These are phyloP conservation scores for Tachina lurida DNA, from an alignment of 2,888 invertebrate species.

Conservation along the genomic window DNA sequence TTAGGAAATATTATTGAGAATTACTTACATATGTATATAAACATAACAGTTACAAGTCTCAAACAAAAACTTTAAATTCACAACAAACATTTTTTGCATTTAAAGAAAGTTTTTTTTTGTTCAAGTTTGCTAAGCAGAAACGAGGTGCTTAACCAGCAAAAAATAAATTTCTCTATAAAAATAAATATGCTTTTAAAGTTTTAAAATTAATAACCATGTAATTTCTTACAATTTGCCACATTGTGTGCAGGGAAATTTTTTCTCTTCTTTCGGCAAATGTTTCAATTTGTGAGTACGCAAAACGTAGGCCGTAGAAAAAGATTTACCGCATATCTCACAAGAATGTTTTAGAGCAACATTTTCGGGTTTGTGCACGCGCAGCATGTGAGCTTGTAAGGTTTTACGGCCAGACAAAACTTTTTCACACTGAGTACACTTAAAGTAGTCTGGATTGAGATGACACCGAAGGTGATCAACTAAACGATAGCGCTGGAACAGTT, in stretches of 20 bases:
- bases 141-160: too few relatives aligned
- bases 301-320: conserved; percentile 77
- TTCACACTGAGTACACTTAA: conserved; percentile 76
- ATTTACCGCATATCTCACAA: conserved; percentile 79
- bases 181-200: conserved; percentile 26
- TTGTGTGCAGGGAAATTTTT: conserved; percentile 76
- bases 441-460: conserved; percentile 79
- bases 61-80: too few relatives aligned
- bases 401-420: conserved; percentile 76
- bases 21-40: too few relatives aligned
- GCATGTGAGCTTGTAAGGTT: conserved; percentile 76
- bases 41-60: too few relatives aligned
- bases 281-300: conserved; percentile 77
- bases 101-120: too few relatives aligned
- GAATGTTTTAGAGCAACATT: conserved; percentile 76
- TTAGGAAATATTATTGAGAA: too few relatives aligned
- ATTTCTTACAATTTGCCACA: conserved; percentile 78
- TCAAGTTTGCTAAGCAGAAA: too few relatives aligned
- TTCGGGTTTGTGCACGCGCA: conserved; percentile 79
- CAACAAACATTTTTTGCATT: too few relatives aligned
- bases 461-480: conserved; percentile 78
- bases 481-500: conserved; percentile 75
- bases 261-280: conserved; percentile 79
- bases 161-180: conserved; percentile 62
- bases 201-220: not conserved